Conservation (phyloP, 2,113 vertebrate genomes). For the Herpailurus yagouaroundi region DNA sequence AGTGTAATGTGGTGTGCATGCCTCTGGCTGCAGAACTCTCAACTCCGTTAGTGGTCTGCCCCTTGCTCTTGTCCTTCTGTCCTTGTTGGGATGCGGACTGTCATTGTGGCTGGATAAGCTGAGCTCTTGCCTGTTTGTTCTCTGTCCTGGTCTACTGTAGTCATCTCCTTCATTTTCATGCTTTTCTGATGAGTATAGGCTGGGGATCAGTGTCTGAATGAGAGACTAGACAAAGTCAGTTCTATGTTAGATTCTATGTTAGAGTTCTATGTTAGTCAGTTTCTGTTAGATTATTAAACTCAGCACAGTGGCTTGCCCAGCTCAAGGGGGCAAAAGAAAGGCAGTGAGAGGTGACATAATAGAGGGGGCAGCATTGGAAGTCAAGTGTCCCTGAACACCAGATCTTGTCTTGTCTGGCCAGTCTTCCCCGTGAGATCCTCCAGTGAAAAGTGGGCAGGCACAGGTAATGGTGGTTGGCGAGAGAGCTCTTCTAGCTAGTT, state of each 20-base stretch:
- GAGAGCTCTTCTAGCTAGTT: background rate
- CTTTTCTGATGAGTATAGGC: background rate
- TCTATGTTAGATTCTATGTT: background rate
- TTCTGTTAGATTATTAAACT: conserved; percentile 29
- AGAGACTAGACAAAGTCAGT: background rate
- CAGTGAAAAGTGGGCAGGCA: background rate
- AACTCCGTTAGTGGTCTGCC: background rate
- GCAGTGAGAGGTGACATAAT: background rate
- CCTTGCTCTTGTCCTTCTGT: conserved; percentile 48
- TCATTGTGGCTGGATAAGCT: conserved; percentile 38
- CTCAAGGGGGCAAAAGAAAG: background rate
- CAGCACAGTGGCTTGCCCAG: background rate
- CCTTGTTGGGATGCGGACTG: background rate
- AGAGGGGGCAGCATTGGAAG: background rate
- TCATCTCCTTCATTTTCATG: conserved; percentile 51
- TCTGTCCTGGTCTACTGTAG: background rate
- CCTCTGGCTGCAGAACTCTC: conserved; percentile 35
- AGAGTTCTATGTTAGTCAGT: background rate
- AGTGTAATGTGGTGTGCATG: conserved; percentile 50
- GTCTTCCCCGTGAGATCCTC: background rate
- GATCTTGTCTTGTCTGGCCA: background rate
- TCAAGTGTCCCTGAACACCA: background rate
- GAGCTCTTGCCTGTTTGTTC: conserved; percentile 44
- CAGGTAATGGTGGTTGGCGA: background rate
- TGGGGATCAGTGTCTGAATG: background rate